Percentiles rank a stretch among this genome's conserved stretches.
These are phyloP conservation scores for Psammodynastes pulverulentus DNA, from an alignment of 2,113 vertebrate genomes.

Conservation along the genomic window DNA sequence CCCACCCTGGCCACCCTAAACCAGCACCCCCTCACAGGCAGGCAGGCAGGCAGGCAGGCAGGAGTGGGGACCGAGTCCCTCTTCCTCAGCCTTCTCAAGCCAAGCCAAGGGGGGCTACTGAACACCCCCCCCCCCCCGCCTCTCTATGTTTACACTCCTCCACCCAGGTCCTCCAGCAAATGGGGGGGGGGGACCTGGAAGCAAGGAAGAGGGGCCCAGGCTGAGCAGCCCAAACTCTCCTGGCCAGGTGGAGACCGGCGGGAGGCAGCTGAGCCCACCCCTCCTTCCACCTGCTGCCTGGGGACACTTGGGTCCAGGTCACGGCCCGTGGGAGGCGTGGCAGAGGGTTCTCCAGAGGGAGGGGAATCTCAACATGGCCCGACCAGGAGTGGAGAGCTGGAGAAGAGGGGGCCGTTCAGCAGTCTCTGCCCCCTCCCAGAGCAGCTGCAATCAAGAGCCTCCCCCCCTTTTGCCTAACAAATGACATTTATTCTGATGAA, in stretches of 20 bases:
- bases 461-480: not conserved
- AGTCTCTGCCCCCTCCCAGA: not conserved
- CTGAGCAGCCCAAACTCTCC: not conserved
- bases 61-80: not conserved
- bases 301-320: not conserved
- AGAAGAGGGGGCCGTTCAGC: not conserved
- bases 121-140: too few relatives aligned
- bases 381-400: not conserved
- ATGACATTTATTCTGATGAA: conserved; percentile 10
- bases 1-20: not conserved
- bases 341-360: not conserved
- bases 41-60: too few relatives aligned
- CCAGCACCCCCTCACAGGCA: not conserved
- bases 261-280: not conserved
- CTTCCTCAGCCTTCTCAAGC: not conserved
- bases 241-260: not conserved
- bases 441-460: not conserved
- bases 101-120: not conserved
- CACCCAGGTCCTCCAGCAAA: not conserved
- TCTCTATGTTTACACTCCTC: too few relatives aligned
- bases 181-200: too few relatives aligned
- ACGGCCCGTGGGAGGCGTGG: not conserved
- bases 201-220: not conserved
- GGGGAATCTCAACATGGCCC: not conserved
- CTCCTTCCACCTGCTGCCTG: not conserved